These are phyloP conservation scores for Malurus splendens DNA, from an alignment of 2,797 vertebrate species.

Conservation along the genomic window DNA sequence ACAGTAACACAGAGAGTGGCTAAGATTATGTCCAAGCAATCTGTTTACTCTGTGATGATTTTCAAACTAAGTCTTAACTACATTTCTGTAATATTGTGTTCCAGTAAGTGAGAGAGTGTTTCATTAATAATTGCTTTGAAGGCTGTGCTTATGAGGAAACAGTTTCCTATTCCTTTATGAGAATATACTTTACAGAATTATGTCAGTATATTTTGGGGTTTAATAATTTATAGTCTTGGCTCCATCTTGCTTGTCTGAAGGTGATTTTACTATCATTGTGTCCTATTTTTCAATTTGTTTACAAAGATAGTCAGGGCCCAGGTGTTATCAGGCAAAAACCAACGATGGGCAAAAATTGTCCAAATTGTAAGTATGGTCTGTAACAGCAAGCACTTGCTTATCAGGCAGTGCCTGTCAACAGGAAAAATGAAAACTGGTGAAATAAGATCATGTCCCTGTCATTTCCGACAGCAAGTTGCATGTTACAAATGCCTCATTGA, in stretches of 20 bases:
- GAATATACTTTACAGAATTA: background rate
- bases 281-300: background rate
- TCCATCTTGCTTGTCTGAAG: background rate
- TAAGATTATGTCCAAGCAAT: background rate
- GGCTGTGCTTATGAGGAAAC: background rate
- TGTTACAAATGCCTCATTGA: background rate
- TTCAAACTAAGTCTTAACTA: background rate
- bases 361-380: background rate
- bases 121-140: background rate
- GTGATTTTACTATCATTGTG: background rate
- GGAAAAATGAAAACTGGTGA: conserved; percentile 7
- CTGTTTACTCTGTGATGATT: background rate
- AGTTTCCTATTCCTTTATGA: background rate
- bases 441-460: background rate
- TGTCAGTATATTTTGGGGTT: background rate
- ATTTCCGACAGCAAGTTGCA: background rate
- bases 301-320: background rate
- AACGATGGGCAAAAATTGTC: background rate
- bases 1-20: background rate
- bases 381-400: background rate
- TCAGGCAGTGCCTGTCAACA: background rate
- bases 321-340: background rate
- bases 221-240: background rate
- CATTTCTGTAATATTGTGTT: background rate
- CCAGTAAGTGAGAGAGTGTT: background rate